Conservation (phyloP, 1,140 invertebrate species). For the Drosophila azteca region DNA sequence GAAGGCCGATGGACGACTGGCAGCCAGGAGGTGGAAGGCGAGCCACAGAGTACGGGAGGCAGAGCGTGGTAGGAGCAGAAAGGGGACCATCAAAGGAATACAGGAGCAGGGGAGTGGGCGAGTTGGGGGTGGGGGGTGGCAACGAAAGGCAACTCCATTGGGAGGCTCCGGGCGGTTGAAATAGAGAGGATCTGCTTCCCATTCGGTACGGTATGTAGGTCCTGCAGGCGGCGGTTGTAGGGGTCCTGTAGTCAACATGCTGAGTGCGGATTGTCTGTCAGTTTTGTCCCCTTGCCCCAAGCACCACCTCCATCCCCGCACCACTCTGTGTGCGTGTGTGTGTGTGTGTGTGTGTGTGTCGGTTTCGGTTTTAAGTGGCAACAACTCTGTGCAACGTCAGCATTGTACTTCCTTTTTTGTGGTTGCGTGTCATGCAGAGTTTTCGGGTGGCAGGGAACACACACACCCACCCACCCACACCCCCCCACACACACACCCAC, state of each 20-base stretch:
- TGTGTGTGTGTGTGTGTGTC: conserved; percentile 48
- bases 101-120: no score
- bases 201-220: no score
- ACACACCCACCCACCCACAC: no score
- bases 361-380: conserved; percentile 72
- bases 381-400: conserved; percentile 76
- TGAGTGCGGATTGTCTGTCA: conserved; percentile 44
- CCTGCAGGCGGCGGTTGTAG: not conserved
- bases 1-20: conserved; percentile 41
- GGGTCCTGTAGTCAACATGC: conserved; percentile 13
- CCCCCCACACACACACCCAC: no score
- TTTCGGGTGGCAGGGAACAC: no score
- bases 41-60: conserved; percentile 1
- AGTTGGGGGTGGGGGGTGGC: no score
- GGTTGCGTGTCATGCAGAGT: no score
- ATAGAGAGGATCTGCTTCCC: no score
- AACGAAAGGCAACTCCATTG: no score
- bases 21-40: conserved; percentile 5
- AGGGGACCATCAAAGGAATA: no score
- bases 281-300: conserved; percentile 39
- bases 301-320: not conserved
- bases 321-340: conserved; percentile 50
- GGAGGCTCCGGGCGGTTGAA: conserved; percentile 10
- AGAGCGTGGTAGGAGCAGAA: no score
- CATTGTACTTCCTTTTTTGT: conserved; percentile 29